Conservation (phyloP, 2,113 vertebrate species). For the Formicarius rufipectus region DNA sequence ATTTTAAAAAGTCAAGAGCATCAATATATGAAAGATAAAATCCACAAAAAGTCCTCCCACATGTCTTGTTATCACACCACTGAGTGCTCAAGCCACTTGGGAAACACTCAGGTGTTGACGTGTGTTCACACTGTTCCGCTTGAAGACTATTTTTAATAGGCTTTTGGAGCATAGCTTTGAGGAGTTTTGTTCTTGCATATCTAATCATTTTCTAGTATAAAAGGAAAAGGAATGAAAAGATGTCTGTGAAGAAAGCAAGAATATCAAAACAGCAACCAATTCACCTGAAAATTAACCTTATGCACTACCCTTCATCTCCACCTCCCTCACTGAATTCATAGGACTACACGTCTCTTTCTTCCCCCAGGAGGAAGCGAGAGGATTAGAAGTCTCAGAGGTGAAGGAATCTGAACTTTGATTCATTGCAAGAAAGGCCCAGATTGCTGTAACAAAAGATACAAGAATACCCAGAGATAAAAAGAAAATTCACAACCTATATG, state of each 20-base stretch:
- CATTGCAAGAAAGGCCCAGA: not conserved
- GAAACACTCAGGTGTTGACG: slow-evolving; percentile 27
- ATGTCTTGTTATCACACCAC: slow-evolving; percentile 36
- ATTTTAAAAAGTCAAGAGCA: slow-evolving; percentile 48
- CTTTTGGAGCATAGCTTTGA: slow-evolving; percentile 23
- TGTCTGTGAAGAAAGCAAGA: slow-evolving; percentile 10
- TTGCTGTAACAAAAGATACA: not conserved
- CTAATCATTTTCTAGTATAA: slow-evolving; percentile 29
- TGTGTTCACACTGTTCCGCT: slow-evolving; percentile 19
- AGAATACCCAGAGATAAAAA: not conserved
- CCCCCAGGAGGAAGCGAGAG: not conserved
- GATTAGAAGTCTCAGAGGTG: not conserved
- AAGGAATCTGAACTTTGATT: not conserved
- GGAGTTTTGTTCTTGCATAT: slow-evolving; percentile 24
- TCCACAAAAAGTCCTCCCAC: slow-evolving; percentile 31
- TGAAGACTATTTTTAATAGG: slow-evolving; percentile 11
- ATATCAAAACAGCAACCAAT: not conserved
- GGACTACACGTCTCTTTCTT: not conserved
- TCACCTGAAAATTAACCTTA: slow-evolving; percentile 46
- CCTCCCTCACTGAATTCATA: not conserved
- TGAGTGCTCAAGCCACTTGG: not conserved
- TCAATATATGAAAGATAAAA: not conserved
- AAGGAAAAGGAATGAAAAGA: not conserved
- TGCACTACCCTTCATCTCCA: not conserved
- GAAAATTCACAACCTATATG: not conserved